Evolutionary conservation across 2,888 invertebrate genomes (phyloP).

Genomic region (Cheilosia vernalis): DNA sequence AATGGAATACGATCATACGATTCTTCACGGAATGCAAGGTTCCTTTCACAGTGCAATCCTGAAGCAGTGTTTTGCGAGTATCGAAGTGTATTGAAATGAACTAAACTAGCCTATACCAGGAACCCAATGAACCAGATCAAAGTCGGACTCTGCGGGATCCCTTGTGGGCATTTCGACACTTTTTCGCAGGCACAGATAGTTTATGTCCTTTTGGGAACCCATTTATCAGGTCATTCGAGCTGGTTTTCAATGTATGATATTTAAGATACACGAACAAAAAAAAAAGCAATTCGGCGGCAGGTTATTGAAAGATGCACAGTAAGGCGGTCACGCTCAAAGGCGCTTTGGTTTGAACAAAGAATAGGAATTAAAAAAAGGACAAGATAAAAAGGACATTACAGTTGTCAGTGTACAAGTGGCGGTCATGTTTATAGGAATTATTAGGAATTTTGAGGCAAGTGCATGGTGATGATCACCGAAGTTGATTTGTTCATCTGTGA

Average conservation of each 20-base stretch:
- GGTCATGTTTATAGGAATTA: constrained; percentile 72
- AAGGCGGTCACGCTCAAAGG: constrained; percentile 75
- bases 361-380: constrained; percentile 54
- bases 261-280: constrained; percentile 53
- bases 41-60: constrained; percentile 43
- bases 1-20: constrained; percentile 24
- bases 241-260: constrained; percentile 71
- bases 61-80: constrained; percentile 46
- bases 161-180: constrained; percentile 81
- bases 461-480: constrained; percentile 54
- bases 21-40: constrained; percentile 38
- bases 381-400: constrained; percentile 69
- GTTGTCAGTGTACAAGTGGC: constrained; percentile 70
- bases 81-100: constrained; percentile 57
- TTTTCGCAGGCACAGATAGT: constrained; percentile 72
- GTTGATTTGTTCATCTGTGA: constrained; percentile 61
- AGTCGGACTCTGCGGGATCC: constrained; percentile 78
- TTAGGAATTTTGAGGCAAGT: constrained; percentile 70
- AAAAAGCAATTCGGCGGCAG: constrained; percentile 48
- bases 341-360: constrained; percentile 62
- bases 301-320: constrained; percentile 56
- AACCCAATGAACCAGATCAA: constrained; percentile 77
- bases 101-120: constrained; percentile 77
- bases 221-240: constrained; percentile 77
- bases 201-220: constrained; percentile 70